phyloP scores from a whole-genome alignment of 2,113 vertebrate genomes.

The Plecotus auritus region DNA sequence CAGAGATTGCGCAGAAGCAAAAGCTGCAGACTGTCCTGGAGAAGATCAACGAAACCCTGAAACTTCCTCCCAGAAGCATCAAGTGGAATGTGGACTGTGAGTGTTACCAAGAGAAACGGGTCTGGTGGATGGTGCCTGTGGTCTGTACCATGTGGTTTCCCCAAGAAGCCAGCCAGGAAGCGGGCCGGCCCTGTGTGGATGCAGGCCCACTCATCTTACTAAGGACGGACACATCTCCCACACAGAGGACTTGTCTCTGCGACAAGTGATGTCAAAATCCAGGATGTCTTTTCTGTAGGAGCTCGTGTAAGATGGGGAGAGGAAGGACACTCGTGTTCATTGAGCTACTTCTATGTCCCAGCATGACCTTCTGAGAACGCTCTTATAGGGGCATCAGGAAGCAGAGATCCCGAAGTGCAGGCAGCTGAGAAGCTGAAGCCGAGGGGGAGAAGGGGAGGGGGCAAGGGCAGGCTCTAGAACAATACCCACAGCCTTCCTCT shows the following conservation, averaged over 20 bases:
- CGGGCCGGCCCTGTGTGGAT: neutral
- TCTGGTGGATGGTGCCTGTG: neutral
- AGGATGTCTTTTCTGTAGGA: neutral
- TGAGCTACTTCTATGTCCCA: neutral
- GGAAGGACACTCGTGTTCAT: neutral
- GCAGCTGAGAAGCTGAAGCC: neutral
- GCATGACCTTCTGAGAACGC: neutral
- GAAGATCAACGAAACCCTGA: constrained; percentile 92
- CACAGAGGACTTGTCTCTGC: neutral
- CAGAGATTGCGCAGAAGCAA: constrained; percentile 92
- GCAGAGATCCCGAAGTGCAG: neutral
- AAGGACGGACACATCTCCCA: neutral
- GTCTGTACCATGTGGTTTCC: neutral
- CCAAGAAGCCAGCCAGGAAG: neutral
- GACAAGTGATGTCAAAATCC: neutral
- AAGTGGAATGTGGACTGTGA: constrained; percentile 92
- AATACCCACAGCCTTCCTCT: neutral
- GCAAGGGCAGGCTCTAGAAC: neutral
- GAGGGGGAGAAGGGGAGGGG: neutral
- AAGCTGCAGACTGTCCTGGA: constrained; percentile 92
- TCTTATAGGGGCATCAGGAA: neutral
- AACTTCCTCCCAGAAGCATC: constrained; percentile 88
- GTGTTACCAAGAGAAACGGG: constrained; percentile 51
- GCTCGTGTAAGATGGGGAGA: neutral
- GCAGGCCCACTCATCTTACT: neutral